Evolutionary conservation across 2,113 vertebrate species (phyloP).

Genomic region (Cephalopterus ornatus): DNA sequence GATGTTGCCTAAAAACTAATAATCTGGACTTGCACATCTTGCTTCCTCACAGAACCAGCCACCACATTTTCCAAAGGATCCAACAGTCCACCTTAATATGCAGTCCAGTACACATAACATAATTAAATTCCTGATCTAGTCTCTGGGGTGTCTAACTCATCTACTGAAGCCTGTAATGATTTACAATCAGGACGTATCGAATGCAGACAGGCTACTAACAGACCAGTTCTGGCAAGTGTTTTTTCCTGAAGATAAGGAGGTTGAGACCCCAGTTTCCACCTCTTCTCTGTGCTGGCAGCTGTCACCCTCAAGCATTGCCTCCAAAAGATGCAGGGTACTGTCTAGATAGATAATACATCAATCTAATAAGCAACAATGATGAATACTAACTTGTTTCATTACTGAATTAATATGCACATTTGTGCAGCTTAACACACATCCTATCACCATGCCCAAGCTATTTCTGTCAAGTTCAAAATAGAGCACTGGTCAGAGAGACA

Average conservation of each 20-base stretch:
- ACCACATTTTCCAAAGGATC: background rate
- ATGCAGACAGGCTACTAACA: background rate
- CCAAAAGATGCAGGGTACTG: background rate
- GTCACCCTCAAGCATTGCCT: background rate
- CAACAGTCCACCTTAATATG: background rate
- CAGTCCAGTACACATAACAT: background rate
- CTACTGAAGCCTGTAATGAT: background rate
- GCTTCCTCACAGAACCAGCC: background rate
- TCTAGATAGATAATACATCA: background rate
- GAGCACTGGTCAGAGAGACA: background rate
- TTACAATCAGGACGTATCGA: background rate
- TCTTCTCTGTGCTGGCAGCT: background rate
- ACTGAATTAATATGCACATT: background rate
- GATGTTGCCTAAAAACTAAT: background rate
- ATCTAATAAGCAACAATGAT: background rate
- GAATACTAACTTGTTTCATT: constrained; percentile 14
- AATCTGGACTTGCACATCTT: background rate
- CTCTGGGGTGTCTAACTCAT: background rate
- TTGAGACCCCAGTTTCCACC: background rate
- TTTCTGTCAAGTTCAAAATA: background rate
- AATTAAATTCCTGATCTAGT: background rate
- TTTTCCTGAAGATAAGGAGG: background rate
- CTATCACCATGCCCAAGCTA: background rate
- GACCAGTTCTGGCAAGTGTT: background rate
- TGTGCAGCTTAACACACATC: background rate